A percentile compares a stretch with the other conserved stretches of the same genome.
Evolutionary conservation across 2,888 invertebrate genomes (phyloP).

Genomic region (Disparrhopalites patrizii): DNA sequence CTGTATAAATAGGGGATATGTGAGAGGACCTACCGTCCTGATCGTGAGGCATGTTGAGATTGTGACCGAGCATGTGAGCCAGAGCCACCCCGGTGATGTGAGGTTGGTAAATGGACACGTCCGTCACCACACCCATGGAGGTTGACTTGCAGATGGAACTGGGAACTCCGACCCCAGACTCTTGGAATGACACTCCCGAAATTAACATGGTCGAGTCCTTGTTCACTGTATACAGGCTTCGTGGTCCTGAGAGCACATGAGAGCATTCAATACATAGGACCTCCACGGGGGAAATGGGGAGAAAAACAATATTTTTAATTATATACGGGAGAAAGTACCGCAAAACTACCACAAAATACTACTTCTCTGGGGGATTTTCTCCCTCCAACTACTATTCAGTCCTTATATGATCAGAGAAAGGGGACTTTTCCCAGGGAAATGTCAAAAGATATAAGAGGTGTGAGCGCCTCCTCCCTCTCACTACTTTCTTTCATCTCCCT

Average conservation of each 20-base stretch:
- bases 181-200: constrained; percentile 66
- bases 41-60: constrained; percentile 95
- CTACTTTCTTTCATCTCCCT: too few species aligned
- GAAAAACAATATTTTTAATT: too few species aligned
- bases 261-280: too few species aligned
- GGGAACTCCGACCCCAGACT: constrained; percentile 79
- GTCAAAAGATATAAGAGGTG: not conserved
- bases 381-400: too few species aligned
- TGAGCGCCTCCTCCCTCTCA: too few species aligned
- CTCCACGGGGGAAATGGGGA: too few species aligned
- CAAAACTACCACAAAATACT: too few species aligned
- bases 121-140: constrained; percentile 89
- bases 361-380: too few species aligned
- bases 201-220: constrained; percentile 90
- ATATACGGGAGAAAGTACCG: too few species aligned
- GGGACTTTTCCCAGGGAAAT: too few species aligned
- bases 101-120: constrained; percentile 58
- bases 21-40: constrained; percentile 65
- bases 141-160: constrained; percentile 90
- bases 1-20: not conserved
- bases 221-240: constrained; percentile 77
- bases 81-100: constrained; percentile 83
- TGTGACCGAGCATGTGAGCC: constrained; percentile 94
- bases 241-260: constrained; percentile 51
- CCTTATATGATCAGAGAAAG: too few species aligned